Base-by-base conservation (phyloP, 2,113 vertebrate genomes). In the Onychostoma macrolepis region DNA sequence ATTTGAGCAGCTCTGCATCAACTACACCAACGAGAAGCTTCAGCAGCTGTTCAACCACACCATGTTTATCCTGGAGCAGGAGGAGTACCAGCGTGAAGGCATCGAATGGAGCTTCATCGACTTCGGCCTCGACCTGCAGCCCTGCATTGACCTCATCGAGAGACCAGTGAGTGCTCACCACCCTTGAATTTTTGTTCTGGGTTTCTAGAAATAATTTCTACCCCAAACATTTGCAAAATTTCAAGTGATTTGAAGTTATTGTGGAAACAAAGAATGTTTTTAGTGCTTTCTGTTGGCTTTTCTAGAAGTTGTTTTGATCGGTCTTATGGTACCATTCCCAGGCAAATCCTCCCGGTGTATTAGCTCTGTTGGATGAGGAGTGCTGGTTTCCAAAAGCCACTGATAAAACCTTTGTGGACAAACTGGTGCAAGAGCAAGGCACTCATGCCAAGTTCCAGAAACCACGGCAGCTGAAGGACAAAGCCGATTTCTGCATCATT, bases 31-130 rank as follows among this genome's bases (percentile, higher is more conserved):
- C 0, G 98, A 99, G 95, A 99, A 99, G 95, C 95, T 99, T 80
- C 98, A 99, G 94, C 98, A 99, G 92, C 95, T 99, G 28, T 99
- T 99, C 95, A 99, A 99, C 95, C 98, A 99, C 93, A 99, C 98
- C 80, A 99, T 99, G 98, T 99, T 99, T 92, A 94, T 99, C 92
- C 96, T 99, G 93, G 98, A 99, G 94, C 98, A 99, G 92, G 98
- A 99, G 90, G 98, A 99, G 84, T 99, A 99, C 91, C 98, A 99
- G 91, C 95, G 97, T 0, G 98, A 99, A 91, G 98, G 98, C 75
- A 99, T 99, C 30, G 98, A 99, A 94, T 99, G 98, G 98, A 99
- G 97, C 91, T 99, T 99, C 94, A 99, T 99, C 43, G 98, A 99
- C 90, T 99, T 99, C 0, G 98, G 98, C 71, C 94, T 99, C 1